A percentile compares a stretch with the other conserved stretches of the same genome.
Evolutionary conservation across 1,140 invertebrate species (phyloP).

Genomic region (Calosoma granatense): DNA sequence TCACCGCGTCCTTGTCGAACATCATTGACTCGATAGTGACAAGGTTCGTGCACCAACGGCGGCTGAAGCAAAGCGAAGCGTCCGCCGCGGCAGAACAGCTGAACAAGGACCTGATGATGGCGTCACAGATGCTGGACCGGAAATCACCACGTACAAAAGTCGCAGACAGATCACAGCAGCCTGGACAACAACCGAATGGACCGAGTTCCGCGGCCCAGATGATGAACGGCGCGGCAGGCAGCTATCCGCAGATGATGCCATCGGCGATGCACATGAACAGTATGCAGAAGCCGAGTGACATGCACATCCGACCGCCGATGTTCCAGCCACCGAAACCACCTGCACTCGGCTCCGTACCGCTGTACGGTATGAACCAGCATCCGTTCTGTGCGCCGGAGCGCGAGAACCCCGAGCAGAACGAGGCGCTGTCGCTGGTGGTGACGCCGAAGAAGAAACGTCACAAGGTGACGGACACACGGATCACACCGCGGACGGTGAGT

Average conservation of each 20-base stretch:
- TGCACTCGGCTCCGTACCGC: conserved; percentile 51
- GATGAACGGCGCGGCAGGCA: conserved; percentile 26
- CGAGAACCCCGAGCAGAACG: conserved; percentile 80
- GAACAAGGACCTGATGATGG: conserved; percentile 67
- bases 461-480: conserved; percentile 92
- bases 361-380: conserved; percentile 50
- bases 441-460: conserved; percentile 92
- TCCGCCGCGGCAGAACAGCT: conserved; percentile 66
- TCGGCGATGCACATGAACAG: conserved; percentile 45
- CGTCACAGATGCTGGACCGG: conserved; percentile 67
- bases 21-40: conserved; percentile 83
- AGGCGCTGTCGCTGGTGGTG: conserved; percentile 86
- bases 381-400: conserved; percentile 54
- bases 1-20: conserved; percentile 69
- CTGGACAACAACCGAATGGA: conserved; percentile 34
- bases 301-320: conserved; percentile 51
- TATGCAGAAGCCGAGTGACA: conserved; percentile 49
- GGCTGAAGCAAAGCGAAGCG: conserved; percentile 65
- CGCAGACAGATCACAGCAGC: conserved; percentile 51
- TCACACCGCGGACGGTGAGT: conserved; percentile 83
- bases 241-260: conserved; percentile 28
- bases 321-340: conserved; percentile 67
- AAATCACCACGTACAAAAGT: conserved; percentile 74
- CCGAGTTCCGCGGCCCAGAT: conserved; percentile 23
- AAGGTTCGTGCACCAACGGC: conserved; percentile 70